Base-by-base conservation (phyloP, 2,797 vertebrate genomes). In the Uromys caudimaculatus region DNA sequence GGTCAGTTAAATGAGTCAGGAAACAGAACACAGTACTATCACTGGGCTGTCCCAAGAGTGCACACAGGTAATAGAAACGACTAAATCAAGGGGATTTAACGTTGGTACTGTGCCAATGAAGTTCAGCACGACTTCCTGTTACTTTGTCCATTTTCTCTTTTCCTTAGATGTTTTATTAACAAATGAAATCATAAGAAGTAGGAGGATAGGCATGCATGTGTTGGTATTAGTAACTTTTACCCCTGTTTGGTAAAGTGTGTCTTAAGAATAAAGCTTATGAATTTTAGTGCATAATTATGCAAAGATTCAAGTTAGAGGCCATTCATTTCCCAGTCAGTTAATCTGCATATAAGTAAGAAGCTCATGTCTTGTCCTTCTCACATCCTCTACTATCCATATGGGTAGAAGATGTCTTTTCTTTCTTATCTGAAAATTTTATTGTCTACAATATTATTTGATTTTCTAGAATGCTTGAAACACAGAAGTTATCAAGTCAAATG, bases 381-480 rank as follows among this genome's bases (percentile, higher is more conserved):
- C 8, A 4, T 2, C 10, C 21, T 73, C 38, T 90, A 71, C 19
- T 71, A 27, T 50, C 29, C n/a, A 21, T 54, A 12, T 29, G 77
- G 17, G 64, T 35, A 50, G 11, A 32, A 35, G 29, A n/a, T 56
- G 21, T 1, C 24, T 58, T 89, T 92, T 29, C 38, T 35, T 82
- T 93, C 41, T 76, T 91, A 35, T n/a, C 16, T 77, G 5, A 82
- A 47, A 75, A n/a, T n/a, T 17, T 69, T 19, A n/a, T 69, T n/a
- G 67, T 69, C 35, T 69, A 35, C 67, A 47, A 64, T 60, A 84
- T 41, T 79, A 73, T 89, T 94, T 95, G 75, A 54, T 81, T 89
- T 96, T 88, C 41, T 91, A 84, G 27, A 56, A 32, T 38, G 21
- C 32, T 79, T 89, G n/a, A 94, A 92, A 81, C 16, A 92, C 14